A percentile compares a stretch with the other conserved stretches of the same genome.
Conservation (phyloP, 92 coral and sea anemone genomes). For the Epizoanthus scotinus region DNA sequence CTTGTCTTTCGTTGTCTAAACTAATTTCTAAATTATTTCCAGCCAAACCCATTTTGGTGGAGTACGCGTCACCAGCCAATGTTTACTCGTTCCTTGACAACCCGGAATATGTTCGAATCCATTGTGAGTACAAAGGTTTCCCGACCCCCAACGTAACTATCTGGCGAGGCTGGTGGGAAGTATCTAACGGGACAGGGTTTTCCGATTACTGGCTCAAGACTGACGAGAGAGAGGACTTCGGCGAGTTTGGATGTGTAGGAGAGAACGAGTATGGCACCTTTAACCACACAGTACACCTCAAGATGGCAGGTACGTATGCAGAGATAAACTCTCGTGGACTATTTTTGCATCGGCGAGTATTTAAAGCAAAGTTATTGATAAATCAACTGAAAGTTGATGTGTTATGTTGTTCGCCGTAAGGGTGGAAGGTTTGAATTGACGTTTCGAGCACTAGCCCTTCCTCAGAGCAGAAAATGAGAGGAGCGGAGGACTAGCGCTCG, state of each 20-base stretch:
- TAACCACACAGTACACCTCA: conserved; percentile 22
- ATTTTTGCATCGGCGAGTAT: no score
- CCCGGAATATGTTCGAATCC: conserved; percentile 34
- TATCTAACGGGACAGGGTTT: conserved; percentile 27
- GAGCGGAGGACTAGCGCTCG: no score
- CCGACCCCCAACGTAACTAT: conserved; percentile 39
- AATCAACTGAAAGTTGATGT: neutral
- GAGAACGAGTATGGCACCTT: conserved; percentile 24
- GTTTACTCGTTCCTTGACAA: conserved; percentile 30
- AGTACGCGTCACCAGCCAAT: conserved; percentile 10
- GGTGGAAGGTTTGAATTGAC: no score
- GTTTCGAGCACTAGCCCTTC: no score
- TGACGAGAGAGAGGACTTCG: conserved; percentile 10
- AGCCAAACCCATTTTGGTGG: conserved; percentile 23
- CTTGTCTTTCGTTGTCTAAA: no score
- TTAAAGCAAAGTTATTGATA: no score
- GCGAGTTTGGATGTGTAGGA: conserved; percentile 35
- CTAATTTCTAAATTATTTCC: neutral
- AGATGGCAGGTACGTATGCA: conserved; percentile 14
- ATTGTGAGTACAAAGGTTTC: conserved; percentile 29
- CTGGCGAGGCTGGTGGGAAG: conserved; percentile 33
- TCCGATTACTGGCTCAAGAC: conserved; percentile 38
- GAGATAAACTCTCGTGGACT: no score
- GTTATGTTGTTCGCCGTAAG: no score
- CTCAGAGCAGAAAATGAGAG: no score